phyloP scores from a whole-genome alignment of 1,140 invertebrate species.

The Psix sp. region DNA sequence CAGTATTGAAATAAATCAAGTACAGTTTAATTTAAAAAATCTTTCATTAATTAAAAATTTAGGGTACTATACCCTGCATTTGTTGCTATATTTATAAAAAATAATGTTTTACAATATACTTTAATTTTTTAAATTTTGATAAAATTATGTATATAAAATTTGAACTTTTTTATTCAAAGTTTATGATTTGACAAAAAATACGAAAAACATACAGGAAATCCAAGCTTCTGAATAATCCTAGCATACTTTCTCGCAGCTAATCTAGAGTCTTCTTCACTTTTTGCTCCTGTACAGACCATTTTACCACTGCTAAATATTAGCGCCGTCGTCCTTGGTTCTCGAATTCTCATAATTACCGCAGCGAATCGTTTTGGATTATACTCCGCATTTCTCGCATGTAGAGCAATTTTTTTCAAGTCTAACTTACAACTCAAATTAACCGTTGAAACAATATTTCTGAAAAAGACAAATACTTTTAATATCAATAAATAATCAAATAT shows the following conservation, averaged over 20 bases:
- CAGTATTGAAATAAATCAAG: neutral
- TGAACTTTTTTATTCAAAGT: too few relatives aligned
- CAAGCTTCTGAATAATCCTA: constrained; percentile 98
- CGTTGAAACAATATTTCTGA: constrained; percentile 97
- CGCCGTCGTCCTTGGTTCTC: constrained; percentile 98
- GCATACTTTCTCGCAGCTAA: constrained; percentile 99
- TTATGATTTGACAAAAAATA: neutral
- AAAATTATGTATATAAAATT: too few relatives aligned
- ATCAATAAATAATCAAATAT: constrained; percentile 11
- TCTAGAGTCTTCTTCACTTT: constrained; percentile 98
- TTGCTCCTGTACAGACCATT: constrained; percentile 99
- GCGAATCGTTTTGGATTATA: constrained; percentile 99
- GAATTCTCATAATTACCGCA: constrained; percentile 99
- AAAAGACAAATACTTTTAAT: constrained; percentile 65
- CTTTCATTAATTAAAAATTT: too few relatives aligned
- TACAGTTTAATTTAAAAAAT: too few relatives aligned
- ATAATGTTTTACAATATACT: too few relatives aligned
- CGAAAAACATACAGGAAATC: constrained; percentile 87
- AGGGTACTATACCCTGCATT: too few relatives aligned
- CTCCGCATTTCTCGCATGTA: constrained; percentile 99
- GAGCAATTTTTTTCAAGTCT: constrained; percentile 97
- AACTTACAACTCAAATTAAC: constrained; percentile 97
- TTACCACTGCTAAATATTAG: constrained; percentile 99
- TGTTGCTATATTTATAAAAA: too few relatives aligned
- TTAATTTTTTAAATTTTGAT: too few relatives aligned